Base-by-base conservation (phyloP, 1,140 invertebrate genomes). In the Caerostris extrusa region DNA sequence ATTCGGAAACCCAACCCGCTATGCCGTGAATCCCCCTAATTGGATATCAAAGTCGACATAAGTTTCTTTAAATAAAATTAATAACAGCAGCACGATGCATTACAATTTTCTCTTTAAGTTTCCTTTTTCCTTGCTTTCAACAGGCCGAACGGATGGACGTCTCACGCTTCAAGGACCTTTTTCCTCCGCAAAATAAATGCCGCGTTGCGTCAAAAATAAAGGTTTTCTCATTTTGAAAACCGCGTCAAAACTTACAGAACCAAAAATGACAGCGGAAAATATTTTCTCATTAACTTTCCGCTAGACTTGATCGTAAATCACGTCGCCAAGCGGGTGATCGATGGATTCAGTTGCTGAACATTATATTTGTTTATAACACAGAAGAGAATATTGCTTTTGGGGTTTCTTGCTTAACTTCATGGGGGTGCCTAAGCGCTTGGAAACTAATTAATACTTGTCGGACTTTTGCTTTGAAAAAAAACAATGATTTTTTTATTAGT, bases 251-350 rank as follows among this genome's bases (percentile, higher is more conserved):
- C 55, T 58, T 88, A 14, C 64, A 7, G 10, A 34, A 53, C 8
- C 61, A 7, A n/a, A 85, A 71, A 64, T 69, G 61, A 56, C 64
- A 90, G 17, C 17, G 53, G 19, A 88, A 90, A 71, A 90, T 90
- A 90, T 90, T 90, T 90, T 90, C 61, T 90, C 61, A 77, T 90
- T 90, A 90, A 90, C 64, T 90, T 69, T 89, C 64, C 61, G 4
- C 67, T 19, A 19, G 88, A 60, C n/a, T 58, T 56, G 64, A 71
- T 87, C 64, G 69, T 90, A 77, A 90, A 90, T 90, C 88, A 69
- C 67, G 88, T 90, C 67, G 61, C 69, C 53, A 17, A 8, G 17
- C 19, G n/a, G 56, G 55, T 90, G 88, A 90, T 90, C 64, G 88
- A 90, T 90, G 88, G 64, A 85, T 77, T 77, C 53, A 77, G 34